A percentile compares a stretch with the other conserved stretches of the same genome.
phyloP scores from a whole-genome alignment of 2,888 invertebrate genomes.

The Metellina segmentata region DNA sequence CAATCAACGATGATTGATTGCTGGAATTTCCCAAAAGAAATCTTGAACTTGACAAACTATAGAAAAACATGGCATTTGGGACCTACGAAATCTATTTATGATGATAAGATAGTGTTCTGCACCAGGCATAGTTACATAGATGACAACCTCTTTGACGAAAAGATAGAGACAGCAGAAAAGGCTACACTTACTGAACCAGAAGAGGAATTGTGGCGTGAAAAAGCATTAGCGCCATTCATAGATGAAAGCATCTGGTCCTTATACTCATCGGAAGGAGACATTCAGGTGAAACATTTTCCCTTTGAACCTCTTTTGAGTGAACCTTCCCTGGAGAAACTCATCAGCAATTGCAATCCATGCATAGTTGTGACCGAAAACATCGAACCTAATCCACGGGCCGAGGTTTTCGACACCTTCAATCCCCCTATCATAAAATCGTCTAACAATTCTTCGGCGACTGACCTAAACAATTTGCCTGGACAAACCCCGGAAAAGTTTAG shows the following conservation, averaged over 20 bases:
- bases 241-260: conserved; percentile 75
- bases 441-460: conserved; percentile 30
- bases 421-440: conserved; percentile 11
- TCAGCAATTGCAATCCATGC: conserved; percentile 55
- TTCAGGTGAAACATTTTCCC: conserved; percentile 67
- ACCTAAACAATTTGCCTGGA: conserved; percentile 9
- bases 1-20: conserved; percentile 53
- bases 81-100: conserved; percentile 40
- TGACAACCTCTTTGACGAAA: conserved; percentile 63
- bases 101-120: conserved; percentile 64
- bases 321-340: conserved; percentile 66
- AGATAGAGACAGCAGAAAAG: conserved; percentile 76
- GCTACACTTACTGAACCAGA: conserved; percentile 76
- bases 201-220: conserved; percentile 71
- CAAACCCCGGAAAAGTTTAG: conserved; percentile 35
- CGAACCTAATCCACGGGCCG: conserved; percentile 9
- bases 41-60: conserved; percentile 44
- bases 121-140: conserved; percentile 67
- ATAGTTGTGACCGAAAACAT: conserved; percentile 55
- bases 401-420: not conserved
- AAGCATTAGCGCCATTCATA: conserved; percentile 68
- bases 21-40: conserved; percentile 51
- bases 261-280: conserved; percentile 73
- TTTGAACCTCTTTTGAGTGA: conserved; percentile 53
- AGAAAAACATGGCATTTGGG: conserved; percentile 71